Evolutionary conservation across 2,888 invertebrate species (phyloP), one percentile per base, ranked within the genome.

Genomic region (Microdon myrmicae): DNA sequence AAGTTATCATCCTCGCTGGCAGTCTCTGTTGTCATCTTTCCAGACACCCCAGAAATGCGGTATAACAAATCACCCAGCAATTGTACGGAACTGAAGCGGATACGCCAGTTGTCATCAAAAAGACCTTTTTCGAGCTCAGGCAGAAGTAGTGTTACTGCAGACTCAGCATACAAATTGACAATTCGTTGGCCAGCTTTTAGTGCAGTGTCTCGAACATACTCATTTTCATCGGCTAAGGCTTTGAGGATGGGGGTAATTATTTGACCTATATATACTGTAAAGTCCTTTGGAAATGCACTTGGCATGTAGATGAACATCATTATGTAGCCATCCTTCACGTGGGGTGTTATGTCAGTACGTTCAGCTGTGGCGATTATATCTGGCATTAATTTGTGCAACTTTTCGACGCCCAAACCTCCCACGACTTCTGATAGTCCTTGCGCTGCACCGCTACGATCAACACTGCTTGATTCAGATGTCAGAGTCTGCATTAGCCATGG

Each of bases 271-370:
- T 97, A 99, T 0, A 92, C 93, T 1, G 92, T 90, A 81, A 99
- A 99, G 76, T 95, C 94, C 67, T 90, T 88, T 4, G 94, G 94
- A 82, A 99, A 98, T 7, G 96, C 96, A 59, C 90, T 90, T 2
- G 99, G 99, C 89, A 99, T 92, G 82, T 98, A 99, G 74, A 99
- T 98, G 80, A 97, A 99, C 94, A 99, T 95, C 95, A 99, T 96
- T 66, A 99, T 96, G 82, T 99, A 99, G 29, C 99, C 99, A 82
- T 99, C 99, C 74, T 98, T 94, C 2, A 99, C 97, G 80, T 96
- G 95, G 0, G 99, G 93, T 4, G 95, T 93, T 71, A 95, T 93
- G 78, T 96, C 95, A 1, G 89, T 88, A 58, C 96, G 86, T 77
- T 95, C 94, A 0, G 96, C 94, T 0, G 96, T 96, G 41, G 90